These are phyloP conservation scores for Staurois parvus DNA, from an alignment of 2,797 vertebrate genomes.

Conservation along the genomic window DNA sequence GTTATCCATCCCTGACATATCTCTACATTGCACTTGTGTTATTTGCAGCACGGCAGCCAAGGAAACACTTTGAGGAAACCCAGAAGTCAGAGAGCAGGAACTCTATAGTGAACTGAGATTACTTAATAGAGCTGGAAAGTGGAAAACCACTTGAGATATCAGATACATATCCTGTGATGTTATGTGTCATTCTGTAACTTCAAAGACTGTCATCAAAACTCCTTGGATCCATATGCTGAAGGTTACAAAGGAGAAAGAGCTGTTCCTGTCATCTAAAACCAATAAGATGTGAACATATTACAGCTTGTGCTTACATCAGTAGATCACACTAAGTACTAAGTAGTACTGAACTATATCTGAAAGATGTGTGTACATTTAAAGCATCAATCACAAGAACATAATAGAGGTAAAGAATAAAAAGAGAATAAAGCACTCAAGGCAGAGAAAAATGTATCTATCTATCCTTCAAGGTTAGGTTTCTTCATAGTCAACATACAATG, in stretches of 20 bases:
- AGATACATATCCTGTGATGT: slow-evolving; percentile 37
- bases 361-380: neutral
- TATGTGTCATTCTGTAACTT: slow-evolving; percentile 35
- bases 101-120: slow-evolving; percentile 35
- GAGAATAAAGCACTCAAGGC: neutral
- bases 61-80: slow-evolving; percentile 15
- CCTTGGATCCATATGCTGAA: slow-evolving; percentile 26
- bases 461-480: neutral
- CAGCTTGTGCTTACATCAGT: slow-evolving; percentile 7
- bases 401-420: neutral
- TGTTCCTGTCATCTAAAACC: slow-evolving; percentile 27
- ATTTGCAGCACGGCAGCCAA: neutral
- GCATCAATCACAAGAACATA: neutral
- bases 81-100: neutral
- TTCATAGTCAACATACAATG: neutral
- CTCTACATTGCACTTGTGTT: neutral
- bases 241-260: slow-evolving; percentile 27
- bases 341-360: neutral
- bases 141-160: slow-evolving; percentile 44
- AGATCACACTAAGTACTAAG: neutral
- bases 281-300: slow-evolving; percentile 19
- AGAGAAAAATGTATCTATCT: neutral
- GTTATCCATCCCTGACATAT: neutral
- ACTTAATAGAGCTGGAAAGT: slow-evolving; percentile 33
- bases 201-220: slow-evolving; percentile 33